Percentiles rank a stretch among this genome's conserved stretches.
Evolutionary conservation across 2,888 invertebrate species (phyloP).

Genomic region (Stegana nigrithorax): DNA sequence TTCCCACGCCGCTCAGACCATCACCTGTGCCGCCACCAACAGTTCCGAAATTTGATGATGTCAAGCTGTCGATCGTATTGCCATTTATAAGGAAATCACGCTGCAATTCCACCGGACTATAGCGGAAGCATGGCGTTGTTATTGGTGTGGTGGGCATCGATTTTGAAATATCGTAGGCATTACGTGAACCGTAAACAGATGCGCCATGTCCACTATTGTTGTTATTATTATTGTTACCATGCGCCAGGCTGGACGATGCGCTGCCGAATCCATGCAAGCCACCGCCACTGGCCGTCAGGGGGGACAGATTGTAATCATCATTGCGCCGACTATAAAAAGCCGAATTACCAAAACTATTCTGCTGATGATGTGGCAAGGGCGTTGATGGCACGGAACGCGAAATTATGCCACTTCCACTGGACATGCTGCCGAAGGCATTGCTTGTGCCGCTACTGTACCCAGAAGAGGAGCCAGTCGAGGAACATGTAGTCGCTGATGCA

Average conservation of each 20-base stretch:
- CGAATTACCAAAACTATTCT: constrained; percentile 34
- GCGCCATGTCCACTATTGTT: constrained; percentile 19
- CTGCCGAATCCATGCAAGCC: neutral
- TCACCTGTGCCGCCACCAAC: constrained; percentile 26
- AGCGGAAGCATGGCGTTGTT: constrained; percentile 71
- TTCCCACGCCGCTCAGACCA: constrained; percentile 21
- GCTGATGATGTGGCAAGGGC: constrained; percentile 71
- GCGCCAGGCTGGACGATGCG: constrained; percentile 21
- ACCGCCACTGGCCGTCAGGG: constrained; percentile 40
- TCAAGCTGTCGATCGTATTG: constrained; percentile 70
- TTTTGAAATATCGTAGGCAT: constrained; percentile 74
- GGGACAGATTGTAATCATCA: constrained; percentile 33
- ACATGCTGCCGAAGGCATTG: constrained; percentile 34
- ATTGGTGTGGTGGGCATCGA: constrained; percentile 84
- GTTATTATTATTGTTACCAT: constrained; percentile 20
- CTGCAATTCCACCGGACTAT: constrained; percentile 69
- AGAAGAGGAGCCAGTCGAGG: constrained; percentile 61
- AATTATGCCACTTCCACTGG: constrained; percentile 56
- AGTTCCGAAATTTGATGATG: constrained; percentile 47
- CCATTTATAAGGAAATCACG: constrained; percentile 75
- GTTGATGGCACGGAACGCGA: constrained; percentile 80
- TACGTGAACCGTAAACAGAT: constrained; percentile 36
- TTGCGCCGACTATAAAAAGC: constrained; percentile 36
- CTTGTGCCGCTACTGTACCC: constrained; percentile 60
- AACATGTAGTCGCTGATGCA: constrained; percentile 56